These are phyloP conservation scores for Dicrurus megarhynchus DNA, from an alignment of 2,113 vertebrate species.

Conservation along the genomic window DNA sequence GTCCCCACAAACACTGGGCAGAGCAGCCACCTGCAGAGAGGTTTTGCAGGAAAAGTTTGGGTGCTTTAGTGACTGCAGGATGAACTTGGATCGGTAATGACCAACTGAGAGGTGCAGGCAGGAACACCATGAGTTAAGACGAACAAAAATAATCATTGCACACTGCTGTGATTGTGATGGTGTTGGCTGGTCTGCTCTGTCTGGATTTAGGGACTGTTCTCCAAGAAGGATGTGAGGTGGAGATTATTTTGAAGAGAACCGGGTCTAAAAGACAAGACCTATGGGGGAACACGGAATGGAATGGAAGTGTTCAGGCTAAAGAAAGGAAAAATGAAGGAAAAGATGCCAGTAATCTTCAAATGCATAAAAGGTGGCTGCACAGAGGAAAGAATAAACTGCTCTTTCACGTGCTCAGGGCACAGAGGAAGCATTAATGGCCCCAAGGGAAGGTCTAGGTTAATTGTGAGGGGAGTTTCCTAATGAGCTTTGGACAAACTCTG, in stretches of 20 bases:
- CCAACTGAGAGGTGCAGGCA: not conserved
- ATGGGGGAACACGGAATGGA: not conserved
- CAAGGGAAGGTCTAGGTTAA: not conserved
- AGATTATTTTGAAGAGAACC: not conserved
- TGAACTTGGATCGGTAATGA: not conserved
- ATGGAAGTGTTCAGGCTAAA: not conserved
- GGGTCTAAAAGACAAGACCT: not conserved
- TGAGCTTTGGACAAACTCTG: not conserved
- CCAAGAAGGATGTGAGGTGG: not conserved
- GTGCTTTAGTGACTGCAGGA: not conserved
- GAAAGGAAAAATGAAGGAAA: not conserved
- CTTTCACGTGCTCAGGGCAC: not conserved
- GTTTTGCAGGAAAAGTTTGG: not conserved
- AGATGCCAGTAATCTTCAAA: not conserved
- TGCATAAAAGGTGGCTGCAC: not conserved
- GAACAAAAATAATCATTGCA: not conserved
- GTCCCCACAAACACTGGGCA: not conserved
- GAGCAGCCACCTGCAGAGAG: fast-evolving
- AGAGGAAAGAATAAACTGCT: not conserved
- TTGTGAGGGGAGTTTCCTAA: not conserved
- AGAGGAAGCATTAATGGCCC: not conserved
- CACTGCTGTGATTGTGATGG: not conserved
- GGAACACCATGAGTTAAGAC: not conserved
- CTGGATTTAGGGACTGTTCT: not conserved
- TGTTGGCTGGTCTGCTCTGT: not conserved